Percentiles rank a stretch among this genome's conserved stretches.
Evolutionary conservation across 2,113 vertebrate species (phyloP).

Genomic region (Xenus cinereus): DNA sequence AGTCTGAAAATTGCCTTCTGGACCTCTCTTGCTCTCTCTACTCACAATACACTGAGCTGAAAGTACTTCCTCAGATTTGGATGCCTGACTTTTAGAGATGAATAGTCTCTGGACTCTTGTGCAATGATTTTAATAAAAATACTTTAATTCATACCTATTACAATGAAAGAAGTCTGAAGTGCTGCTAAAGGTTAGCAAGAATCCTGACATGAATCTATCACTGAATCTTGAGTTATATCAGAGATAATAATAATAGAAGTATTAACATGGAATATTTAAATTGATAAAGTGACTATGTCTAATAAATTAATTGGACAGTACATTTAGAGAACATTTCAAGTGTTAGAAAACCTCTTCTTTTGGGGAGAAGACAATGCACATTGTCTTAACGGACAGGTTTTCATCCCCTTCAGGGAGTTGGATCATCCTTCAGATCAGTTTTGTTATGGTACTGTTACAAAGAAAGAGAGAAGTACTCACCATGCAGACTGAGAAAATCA

Average conservation of each 20-base stretch:
- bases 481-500: not conserved
- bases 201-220: not conserved
- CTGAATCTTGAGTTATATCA: not conserved
- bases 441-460: not conserved
- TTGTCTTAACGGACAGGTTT: not conserved
- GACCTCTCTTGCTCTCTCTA: not conserved
- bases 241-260: not conserved
- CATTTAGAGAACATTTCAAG: not conserved
- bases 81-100: not conserved
- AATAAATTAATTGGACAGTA: not conserved
- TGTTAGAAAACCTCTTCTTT: not conserved
- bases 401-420: not conserved
- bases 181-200: not conserved
- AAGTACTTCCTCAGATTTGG: not conserved
- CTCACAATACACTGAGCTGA: not conserved
- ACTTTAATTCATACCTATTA: not conserved
- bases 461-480: not conserved
- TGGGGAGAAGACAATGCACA: not conserved
- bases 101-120: not conserved
- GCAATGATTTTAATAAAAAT: not conserved
- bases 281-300: not conserved
- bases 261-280: not conserved
- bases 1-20: not conserved
- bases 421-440: not conserved
- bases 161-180: not conserved